Evolutionary conservation across 1,140 invertebrate species (phyloP).

Genomic region (Macrobrachium nipponense): DNA sequence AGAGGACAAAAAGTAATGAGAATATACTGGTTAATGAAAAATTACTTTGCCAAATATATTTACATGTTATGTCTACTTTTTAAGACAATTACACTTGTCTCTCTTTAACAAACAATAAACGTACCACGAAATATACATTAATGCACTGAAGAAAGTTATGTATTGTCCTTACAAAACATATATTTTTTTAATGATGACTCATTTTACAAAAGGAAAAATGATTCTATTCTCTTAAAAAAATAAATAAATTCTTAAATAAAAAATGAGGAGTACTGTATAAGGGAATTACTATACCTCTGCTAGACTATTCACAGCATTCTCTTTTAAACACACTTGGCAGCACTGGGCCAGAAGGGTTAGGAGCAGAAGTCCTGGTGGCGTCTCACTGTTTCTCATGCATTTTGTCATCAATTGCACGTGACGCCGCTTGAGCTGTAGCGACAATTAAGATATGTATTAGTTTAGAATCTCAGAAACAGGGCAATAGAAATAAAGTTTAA

Average conservation of each 20-base stretch:
- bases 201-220: no score
- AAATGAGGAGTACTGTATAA: neutral
- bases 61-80: no score
- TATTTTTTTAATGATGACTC: no score
- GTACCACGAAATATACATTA: no score
- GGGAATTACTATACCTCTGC: constrained; percentile 75
- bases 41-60: no score
- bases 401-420: constrained; percentile 70
- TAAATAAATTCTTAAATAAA: neutral
- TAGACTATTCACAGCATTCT: constrained; percentile 79
- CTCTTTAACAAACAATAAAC: no score
- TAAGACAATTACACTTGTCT: no score
- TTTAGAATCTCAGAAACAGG: neutral
- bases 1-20: constrained; percentile 1
- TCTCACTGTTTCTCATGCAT: constrained; percentile 70
- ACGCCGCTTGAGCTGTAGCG: constrained; percentile 76
- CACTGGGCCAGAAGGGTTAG: constrained; percentile 85
- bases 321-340: constrained; percentile 83
- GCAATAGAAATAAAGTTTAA: no score
- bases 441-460: constrained; percentile 17
- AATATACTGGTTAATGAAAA: neutral
- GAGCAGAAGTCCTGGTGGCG: constrained; percentile 78
- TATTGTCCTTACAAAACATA: no score
- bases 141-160: no score
- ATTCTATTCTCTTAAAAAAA: no score